Conservation (phyloP, 2,888 invertebrate species). For the Drosophila infuscata region DNA sequence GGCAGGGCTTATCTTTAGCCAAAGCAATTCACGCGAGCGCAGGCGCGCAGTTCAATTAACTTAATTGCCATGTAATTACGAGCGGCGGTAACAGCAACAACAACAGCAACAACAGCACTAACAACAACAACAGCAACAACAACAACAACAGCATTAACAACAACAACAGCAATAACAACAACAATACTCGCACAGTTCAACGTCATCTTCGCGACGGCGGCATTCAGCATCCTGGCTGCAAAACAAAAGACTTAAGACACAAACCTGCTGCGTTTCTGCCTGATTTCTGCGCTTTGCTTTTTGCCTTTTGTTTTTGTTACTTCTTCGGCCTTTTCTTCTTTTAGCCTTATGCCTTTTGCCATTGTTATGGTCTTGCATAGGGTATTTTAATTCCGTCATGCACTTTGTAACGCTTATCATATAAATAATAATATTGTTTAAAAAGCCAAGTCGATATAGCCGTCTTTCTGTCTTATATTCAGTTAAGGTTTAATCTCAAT, state of each 20-base stretch:
- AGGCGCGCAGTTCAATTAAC: conserved; percentile 83
- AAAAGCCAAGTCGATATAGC: too few relatives aligned
- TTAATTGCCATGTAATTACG: conserved; percentile 85
- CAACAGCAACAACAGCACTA: conserved; percentile 10
- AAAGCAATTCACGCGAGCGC: conserved; percentile 71
- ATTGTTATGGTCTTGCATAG: conserved; percentile 11
- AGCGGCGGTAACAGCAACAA: conserved; percentile 30
- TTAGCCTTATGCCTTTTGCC: conserved; percentile 22
- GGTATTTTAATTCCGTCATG: not conserved
- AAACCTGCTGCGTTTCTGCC: conserved; percentile 64
- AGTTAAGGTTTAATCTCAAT: too few relatives aligned
- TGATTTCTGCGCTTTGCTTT: conserved; percentile 7
- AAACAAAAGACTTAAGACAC: conserved; percentile 81
- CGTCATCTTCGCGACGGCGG: conserved; percentile 52
- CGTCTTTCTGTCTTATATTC: too few relatives aligned
- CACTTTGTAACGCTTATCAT: not conserved
- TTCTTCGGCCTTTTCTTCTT: conserved; percentile 5
- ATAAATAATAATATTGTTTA: not conserved
- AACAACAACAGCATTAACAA: too few relatives aligned
- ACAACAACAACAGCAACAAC: not conserved
- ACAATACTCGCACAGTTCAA: conserved; percentile 36
- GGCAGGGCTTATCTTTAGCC: conserved; percentile 39
- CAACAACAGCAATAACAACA: conserved; percentile 1
- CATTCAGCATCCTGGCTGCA: conserved; percentile 67
- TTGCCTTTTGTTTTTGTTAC: conserved; percentile 19